These are phyloP conservation scores for Euwallacea similis DNA, from an alignment of 1,140 invertebrate species.

Conservation along the genomic window DNA sequence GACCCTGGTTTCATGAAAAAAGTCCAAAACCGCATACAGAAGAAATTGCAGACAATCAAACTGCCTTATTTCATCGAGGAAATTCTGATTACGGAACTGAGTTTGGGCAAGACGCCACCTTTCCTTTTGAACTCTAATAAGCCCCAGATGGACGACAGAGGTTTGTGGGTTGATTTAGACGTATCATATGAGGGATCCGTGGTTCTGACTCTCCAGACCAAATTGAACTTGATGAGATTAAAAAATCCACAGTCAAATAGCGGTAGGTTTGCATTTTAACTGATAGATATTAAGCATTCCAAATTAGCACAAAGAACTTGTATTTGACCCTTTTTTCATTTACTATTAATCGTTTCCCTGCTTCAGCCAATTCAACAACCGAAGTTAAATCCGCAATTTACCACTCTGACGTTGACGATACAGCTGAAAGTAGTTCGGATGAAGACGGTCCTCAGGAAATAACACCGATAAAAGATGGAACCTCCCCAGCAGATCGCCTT, in stretches of 20 bases:
- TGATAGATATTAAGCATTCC: background rate
- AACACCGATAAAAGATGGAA: slow-evolving; percentile 41
- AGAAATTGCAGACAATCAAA: slow-evolving; percentile 84
- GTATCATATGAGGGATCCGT: slow-evolving; percentile 86
- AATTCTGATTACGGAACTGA: slow-evolving; percentile 73
- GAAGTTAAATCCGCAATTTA: slow-evolving; percentile 61
- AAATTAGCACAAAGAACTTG: background rate
- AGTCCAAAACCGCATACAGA: slow-evolving; percentile 77
- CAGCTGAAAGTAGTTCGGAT: slow-evolving; percentile 87
- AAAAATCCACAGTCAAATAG: slow-evolving; percentile 54
- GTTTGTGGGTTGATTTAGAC: slow-evolving; percentile 92
- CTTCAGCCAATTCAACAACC: slow-evolving; percentile 43
- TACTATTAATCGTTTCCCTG: slow-evolving; percentile 1
- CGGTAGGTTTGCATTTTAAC: slow-evolving; percentile 25
- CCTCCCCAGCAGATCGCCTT: slow-evolving; percentile 33
- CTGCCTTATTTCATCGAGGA: slow-evolving; percentile 89
- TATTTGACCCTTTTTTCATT: slow-evolving; percentile 2
- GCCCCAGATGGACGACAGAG: slow-evolving; percentile 80
- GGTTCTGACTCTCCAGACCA: slow-evolving; percentile 91
- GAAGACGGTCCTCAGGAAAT: slow-evolving; percentile 63
- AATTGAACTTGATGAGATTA: slow-evolving; percentile 91
- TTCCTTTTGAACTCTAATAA: slow-evolving; percentile 73
- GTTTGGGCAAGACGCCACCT: slow-evolving; percentile 75
- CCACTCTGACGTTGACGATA: slow-evolving; percentile 88
- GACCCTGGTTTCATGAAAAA: slow-evolving; percentile 61